Evolutionary conservation across 2,797 vertebrate species (phyloP).

Genomic region (Mormyrus hasselquistii): DNA sequence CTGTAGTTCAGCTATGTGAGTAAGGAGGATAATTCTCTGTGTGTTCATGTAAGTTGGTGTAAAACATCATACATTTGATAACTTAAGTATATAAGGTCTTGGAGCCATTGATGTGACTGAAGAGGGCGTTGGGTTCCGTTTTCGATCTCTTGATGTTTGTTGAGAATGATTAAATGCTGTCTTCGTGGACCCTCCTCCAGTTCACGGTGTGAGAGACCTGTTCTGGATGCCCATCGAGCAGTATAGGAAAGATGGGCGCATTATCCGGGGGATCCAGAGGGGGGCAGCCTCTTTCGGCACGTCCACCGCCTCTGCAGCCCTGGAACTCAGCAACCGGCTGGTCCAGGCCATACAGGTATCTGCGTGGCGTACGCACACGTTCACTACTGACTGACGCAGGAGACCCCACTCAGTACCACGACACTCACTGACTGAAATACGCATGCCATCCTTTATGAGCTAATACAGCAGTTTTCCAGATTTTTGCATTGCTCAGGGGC

Average conservation of each 20-base stretch:
- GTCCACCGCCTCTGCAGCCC: conserved; percentile 83
- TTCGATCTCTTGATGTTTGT: neutral
- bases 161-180: neutral
- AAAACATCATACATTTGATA: neutral
- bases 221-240: conserved; percentile 91
- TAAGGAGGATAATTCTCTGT: conserved; percentile 25
- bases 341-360: conserved; percentile 90
- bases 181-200: conserved; percentile 42
- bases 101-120: conserved; percentile 61
- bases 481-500: neutral
- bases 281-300: conserved; percentile 88
- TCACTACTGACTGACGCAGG: neutral
- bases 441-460: neutral
- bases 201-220: conserved; percentile 85
- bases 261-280: conserved; percentile 86
- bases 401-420: neutral
- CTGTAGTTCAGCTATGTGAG: conserved; percentile 87
- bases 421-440: neutral
- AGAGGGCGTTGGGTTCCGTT: neutral
- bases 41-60: neutral
- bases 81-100: neutral
- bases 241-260: conserved; percentile 84
- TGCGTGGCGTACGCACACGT: neutral
- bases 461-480: neutral
- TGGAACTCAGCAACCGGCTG: conserved; percentile 88